A percentile compares a stretch with the other conserved stretches of the same genome.
Conservation (phyloP, 2,797 vertebrate genomes). For the Characodon lateralis region DNA sequence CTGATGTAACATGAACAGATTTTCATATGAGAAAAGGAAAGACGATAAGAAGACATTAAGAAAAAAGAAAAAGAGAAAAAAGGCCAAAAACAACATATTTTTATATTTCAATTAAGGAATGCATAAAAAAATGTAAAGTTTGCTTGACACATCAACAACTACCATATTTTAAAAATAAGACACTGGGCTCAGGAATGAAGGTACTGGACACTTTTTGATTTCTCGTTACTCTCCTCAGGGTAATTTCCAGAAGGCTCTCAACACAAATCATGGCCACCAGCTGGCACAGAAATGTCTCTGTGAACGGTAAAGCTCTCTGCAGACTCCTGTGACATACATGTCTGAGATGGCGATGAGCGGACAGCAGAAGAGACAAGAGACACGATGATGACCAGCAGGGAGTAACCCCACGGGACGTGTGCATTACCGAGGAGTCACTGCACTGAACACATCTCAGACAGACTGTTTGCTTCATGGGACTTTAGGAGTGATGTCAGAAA, state of each 20-base stretch:
- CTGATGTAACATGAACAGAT: too few relatives aligned
- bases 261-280: background rate
- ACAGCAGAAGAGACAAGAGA: constrained; percentile 1
- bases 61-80: background rate
- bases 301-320: constrained; percentile 6
- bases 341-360: constrained; percentile 10
- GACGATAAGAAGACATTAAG: too few relatives aligned
- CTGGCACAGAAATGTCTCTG: background rate
- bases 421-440: constrained; percentile 1
- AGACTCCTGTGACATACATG: background rate
- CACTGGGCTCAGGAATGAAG: background rate
- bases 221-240: background rate
- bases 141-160: background rate
- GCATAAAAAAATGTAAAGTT: too few relatives aligned
- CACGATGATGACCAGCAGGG: constrained; percentile 17
- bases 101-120: too few relatives aligned
- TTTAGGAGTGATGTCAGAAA: background rate
- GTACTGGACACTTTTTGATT: background rate
- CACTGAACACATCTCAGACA: background rate
- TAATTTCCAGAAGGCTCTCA: background rate
- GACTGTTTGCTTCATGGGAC: background rate
- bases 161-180: background rate
- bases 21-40: too few relatives aligned
- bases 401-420: background rate
- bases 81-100: background rate